Evolutionary conservation across 2,888 invertebrate genomes (phyloP).

Genomic region (Xestia sexstrigata): DNA sequence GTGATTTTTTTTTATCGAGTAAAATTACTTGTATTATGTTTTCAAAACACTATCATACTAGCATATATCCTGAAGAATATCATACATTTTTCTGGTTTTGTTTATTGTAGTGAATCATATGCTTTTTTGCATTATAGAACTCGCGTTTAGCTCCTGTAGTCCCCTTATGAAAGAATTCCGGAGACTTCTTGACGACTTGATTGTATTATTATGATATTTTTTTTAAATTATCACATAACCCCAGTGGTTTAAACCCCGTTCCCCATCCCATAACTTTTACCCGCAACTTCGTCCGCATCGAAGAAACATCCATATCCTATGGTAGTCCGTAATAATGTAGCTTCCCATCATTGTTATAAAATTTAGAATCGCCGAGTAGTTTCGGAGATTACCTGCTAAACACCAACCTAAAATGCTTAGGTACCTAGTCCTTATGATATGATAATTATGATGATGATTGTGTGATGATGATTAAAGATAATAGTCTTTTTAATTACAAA

Average conservation of each 20-base stretch:
- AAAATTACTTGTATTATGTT: too few species aligned
- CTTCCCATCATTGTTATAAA: background rate
- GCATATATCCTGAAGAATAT: too few species aligned
- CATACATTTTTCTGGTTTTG: too few species aligned
- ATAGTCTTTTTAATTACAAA: background rate
- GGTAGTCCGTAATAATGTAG: background rate
- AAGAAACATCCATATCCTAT: background rate
- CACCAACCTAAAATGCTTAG: background rate
- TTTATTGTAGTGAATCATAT: too few species aligned
- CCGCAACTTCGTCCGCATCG: background rate
- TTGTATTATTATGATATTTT: background rate
- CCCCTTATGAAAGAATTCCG: too few species aligned
- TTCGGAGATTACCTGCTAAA: background rate
- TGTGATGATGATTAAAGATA: background rate
- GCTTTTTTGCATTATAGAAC: too few species aligned
- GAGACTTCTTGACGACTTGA: background rate
- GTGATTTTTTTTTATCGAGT: too few species aligned
- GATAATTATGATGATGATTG: background rate
- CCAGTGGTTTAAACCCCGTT: background rate
- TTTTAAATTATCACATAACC: too few species aligned
- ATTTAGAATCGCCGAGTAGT: background rate
- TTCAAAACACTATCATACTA: too few species aligned
- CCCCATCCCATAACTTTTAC: background rate
- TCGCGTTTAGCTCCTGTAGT: too few species aligned
- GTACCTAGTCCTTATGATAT: background rate